Conservation (phyloP, 2,888 invertebrate species). For the Zelleria hepariella region DNA sequence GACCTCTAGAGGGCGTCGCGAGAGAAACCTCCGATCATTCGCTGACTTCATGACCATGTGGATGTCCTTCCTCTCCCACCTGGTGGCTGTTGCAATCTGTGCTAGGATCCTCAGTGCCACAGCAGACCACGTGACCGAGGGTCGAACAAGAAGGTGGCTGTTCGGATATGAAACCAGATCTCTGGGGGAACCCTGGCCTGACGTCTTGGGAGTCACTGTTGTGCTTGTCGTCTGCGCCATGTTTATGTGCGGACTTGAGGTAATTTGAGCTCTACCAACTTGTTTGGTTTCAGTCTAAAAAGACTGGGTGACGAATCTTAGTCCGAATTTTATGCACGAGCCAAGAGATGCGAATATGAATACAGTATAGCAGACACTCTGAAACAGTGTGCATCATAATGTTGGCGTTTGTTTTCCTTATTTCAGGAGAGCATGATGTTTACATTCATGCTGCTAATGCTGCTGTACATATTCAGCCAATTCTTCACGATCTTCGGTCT, state of each 20-base stretch:
- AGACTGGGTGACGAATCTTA: too few species aligned
- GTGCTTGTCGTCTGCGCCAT: conserved; percentile 73
- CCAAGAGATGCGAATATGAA: too few species aligned
- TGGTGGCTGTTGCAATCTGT: conserved; percentile 74
- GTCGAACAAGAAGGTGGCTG: conserved; percentile 72
- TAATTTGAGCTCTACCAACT: conserved; percentile 27
- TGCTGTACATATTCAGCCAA: conserved; percentile 61
- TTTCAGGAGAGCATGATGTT: conserved; percentile 68
- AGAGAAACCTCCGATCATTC: conserved; percentile 63
- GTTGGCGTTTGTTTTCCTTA: too few species aligned
- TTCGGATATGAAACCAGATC: conserved; percentile 73
- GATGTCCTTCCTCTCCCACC: conserved; percentile 71
- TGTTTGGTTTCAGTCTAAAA: too few species aligned
- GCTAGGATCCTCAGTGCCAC: conserved; percentile 75
- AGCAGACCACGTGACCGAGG: conserved; percentile 74
- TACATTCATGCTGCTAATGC: conserved; percentile 50
- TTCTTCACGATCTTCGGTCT: conserved; percentile 62
- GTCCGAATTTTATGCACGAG: too few species aligned
- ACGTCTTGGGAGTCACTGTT: conserved; percentile 74
- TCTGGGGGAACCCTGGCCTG: conserved; percentile 75
- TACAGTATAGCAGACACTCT: too few species aligned
- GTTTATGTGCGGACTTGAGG: conserved; percentile 77
- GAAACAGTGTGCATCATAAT: too few species aligned
- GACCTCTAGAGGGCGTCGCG: conserved; percentile 49
- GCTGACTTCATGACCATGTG: conserved; percentile 73